These are phyloP conservation scores for Sesamia inferens DNA, from an alignment of 2,888 invertebrate genomes.

Conservation along the genomic window DNA sequence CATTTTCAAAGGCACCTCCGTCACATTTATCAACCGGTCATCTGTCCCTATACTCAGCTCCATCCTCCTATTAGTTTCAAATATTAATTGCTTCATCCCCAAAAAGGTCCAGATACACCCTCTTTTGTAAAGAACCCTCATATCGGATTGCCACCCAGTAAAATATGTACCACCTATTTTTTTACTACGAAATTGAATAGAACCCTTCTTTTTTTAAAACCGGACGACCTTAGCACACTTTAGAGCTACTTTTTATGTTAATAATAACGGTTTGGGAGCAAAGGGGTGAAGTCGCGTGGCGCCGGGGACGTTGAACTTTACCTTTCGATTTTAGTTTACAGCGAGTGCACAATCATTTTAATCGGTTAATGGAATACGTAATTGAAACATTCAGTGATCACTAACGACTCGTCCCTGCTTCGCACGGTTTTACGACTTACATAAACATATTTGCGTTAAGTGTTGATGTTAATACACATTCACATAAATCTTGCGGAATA, in stretches of 20 bases:
- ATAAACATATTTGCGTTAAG: background rate
- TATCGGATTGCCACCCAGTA: slow-evolving; percentile 66
- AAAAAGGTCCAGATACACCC: slow-evolving; percentile 46
- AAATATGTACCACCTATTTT: slow-evolving; percentile 58
- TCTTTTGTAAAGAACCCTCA: slow-evolving; percentile 51
- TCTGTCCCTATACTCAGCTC: slow-evolving; percentile 12
- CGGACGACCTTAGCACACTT: slow-evolving; percentile 71
- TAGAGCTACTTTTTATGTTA: slow-evolving; percentile 70
- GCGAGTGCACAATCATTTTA: slow-evolving; percentile 39
- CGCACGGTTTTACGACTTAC: background rate
- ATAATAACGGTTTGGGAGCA: slow-evolving; percentile 75
- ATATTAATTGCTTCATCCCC: slow-evolving; percentile 56
- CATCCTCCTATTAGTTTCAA: slow-evolving; percentile 46
- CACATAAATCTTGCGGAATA: background rate
- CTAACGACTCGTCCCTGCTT: background rate
- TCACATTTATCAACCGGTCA: slow-evolving; percentile 21
- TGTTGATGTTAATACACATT: background rate
- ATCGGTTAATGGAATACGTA: slow-evolving; percentile 53
- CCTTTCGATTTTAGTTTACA: slow-evolving; percentile 54
- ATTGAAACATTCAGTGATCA: slow-evolving; percentile 30
- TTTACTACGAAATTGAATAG: slow-evolving; percentile 50
- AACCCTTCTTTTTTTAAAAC: slow-evolving; percentile 59
- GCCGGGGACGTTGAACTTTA: slow-evolving; percentile 81
- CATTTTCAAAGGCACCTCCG: slow-evolving; percentile 1
- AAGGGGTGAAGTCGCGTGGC: slow-evolving; percentile 82